Conservation (phyloP, 2,888 invertebrate species). For the Matsumyia berberina region DNA sequence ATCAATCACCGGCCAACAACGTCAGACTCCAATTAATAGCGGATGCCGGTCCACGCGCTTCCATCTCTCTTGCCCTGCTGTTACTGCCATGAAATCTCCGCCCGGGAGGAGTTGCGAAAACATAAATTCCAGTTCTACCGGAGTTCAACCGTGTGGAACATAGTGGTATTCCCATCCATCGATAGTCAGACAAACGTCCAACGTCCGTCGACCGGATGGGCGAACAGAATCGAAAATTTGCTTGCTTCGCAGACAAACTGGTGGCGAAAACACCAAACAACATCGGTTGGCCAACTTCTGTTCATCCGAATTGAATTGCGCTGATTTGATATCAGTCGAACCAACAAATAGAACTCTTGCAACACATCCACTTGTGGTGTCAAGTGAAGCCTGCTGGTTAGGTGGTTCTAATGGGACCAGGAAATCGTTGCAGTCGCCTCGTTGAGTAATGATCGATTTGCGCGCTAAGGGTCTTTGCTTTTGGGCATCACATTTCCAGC, state of each 20-base stretch:
- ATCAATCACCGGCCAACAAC: constrained; percentile 75
- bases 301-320: constrained; percentile 64
- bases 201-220: constrained; percentile 68
- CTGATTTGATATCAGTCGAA: constrained; percentile 60
- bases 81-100: constrained; percentile 31
- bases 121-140: constrained; percentile 58
- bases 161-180: constrained; percentile 61
- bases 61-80: constrained; percentile 20
- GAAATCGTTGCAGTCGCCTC: constrained; percentile 60
- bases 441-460: constrained; percentile 73
- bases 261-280: constrained; percentile 47
- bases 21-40: constrained; percentile 75
- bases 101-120: constrained; percentile 65
- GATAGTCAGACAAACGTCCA: constrained; percentile 9
- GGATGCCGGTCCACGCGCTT: constrained; percentile 74
- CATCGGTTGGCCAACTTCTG: constrained; percentile 68
- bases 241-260: constrained; percentile 33
- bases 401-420: constrained; percentile 70
- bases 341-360: constrained; percentile 56
- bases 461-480: constrained; percentile 67
- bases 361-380: constrained; percentile 50
- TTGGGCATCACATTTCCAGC: constrained; percentile 72
- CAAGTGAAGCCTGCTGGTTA: constrained; percentile 61
- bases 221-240: constrained; percentile 60
- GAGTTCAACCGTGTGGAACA: constrained; percentile 70